A percentile compares a stretch with the other conserved stretches of the same genome.
Evolutionary conservation across 2,797 vertebrate species (phyloP).

Genomic region (Notolepis coatsorum): DNA sequence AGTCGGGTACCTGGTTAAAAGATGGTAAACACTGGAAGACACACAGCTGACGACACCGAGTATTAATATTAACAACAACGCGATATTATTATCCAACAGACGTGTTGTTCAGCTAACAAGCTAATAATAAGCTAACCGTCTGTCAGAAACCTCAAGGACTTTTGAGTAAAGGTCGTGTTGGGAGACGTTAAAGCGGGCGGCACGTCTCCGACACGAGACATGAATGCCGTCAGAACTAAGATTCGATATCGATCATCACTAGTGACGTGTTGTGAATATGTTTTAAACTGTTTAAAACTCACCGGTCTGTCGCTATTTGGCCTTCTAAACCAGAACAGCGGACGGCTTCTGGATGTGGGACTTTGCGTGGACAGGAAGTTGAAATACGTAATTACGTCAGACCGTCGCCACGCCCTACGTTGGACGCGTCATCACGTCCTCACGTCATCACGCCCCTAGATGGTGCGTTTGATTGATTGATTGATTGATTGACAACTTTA

Average conservation of each 20-base stretch:
- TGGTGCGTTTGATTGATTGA: too few species aligned
- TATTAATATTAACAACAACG: too few species aligned
- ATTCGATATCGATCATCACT: fast-evolving
- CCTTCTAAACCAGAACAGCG: conserved; percentile 83
- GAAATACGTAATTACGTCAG: too few species aligned
- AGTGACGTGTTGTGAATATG: too few species aligned
- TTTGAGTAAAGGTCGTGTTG: conserved; percentile 40
- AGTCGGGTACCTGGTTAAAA: too few species aligned
- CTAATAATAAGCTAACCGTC: background rate
- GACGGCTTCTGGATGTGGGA: conserved; percentile 50
- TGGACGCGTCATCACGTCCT: too few species aligned
- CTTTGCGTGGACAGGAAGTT: conserved; percentile 53
- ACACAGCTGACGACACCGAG: too few species aligned
- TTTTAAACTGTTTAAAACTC: conserved; percentile 49
- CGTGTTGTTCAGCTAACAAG: background rate
- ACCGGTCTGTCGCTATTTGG: conserved; percentile 79
- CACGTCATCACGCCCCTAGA: too few species aligned
- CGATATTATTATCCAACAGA: background rate
- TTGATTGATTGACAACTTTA: too few species aligned
- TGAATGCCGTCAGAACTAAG: fast-evolving
- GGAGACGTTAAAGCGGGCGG: background rate
- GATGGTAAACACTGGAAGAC: too few species aligned
- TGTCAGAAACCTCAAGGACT: conserved; percentile 58
- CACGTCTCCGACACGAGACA: fast-evolving
- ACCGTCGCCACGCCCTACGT: too few species aligned